phyloP scores from a whole-genome alignment of 1,140 invertebrate species.

The Schlechtendalia chinensis region DNA sequence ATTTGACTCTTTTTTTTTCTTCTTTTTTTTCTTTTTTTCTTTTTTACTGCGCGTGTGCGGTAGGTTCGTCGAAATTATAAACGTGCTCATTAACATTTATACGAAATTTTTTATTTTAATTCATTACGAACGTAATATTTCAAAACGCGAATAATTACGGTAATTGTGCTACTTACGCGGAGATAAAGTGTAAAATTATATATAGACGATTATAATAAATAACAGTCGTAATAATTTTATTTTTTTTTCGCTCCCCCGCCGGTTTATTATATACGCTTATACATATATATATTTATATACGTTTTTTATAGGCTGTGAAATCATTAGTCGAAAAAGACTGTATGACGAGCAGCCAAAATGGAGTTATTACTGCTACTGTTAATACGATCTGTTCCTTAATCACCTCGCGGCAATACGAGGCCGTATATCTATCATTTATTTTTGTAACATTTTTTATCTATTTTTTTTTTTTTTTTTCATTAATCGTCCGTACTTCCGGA shows the following conservation, averaged over 20 bases:
- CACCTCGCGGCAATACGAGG: not conserved
- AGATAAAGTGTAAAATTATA: not conserved
- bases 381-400: constrained; percentile 14
- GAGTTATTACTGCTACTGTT: constrained; percentile 33
- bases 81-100: not conserved
- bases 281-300: not conserved
- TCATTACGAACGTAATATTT: not conserved
- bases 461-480: constrained; percentile 12
- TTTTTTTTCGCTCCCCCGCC: not conserved
- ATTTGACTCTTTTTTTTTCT: no score
- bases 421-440: not conserved
- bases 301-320: not conserved
- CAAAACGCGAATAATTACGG: not conserved
- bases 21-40: no score
- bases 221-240: not conserved
- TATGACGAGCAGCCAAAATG: constrained; percentile 12
- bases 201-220: not conserved
- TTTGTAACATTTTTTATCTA: no score
- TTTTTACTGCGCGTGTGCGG: no score
- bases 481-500: constrained; percentile 30
- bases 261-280: no score
- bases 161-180: not conserved
- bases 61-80: not conserved
- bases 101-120: not conserved
- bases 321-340: constrained; percentile 3